These are phyloP conservation scores for Canis aureus DNA, from an alignment of 2,113 vertebrate genomes.

Conservation along the genomic window DNA sequence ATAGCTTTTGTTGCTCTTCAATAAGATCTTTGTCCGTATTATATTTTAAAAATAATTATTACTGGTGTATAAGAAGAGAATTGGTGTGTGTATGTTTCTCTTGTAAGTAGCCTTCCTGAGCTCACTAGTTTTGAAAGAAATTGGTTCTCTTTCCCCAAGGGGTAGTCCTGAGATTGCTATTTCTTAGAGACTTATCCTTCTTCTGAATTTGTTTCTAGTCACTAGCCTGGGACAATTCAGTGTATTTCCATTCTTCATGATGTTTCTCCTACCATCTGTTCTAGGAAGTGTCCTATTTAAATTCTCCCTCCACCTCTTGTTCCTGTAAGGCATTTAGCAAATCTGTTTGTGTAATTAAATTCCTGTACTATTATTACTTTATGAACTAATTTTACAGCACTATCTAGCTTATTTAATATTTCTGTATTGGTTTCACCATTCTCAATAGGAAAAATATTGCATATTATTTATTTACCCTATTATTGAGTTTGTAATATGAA, in stretches of 20 bases:
- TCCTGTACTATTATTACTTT: constrained; percentile 76
- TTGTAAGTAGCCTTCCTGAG: neutral
- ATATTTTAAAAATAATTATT: constrained; percentile 43
- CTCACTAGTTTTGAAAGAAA: neutral
- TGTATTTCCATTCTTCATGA: constrained; percentile 7
- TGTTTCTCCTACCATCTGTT: constrained; percentile 59
- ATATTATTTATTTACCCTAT: neutral
- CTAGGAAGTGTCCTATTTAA: constrained; percentile 78
- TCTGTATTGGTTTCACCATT: constrained; percentile 33
- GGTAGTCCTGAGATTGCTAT: neutral
- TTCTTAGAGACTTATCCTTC: constrained; percentile 5
- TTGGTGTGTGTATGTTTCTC: neutral
- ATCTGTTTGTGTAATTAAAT: constrained; percentile 81
- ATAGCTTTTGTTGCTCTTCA: neutral
- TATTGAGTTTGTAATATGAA: constrained; percentile 6
- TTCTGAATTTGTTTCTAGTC: constrained; percentile 48
- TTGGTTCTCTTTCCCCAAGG: neutral
- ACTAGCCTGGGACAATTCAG: neutral
- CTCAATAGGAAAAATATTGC: neutral
- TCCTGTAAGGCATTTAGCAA: constrained; percentile 77
- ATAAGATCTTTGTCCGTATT: constrained; percentile 16
- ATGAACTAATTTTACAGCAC: constrained; percentile 71
- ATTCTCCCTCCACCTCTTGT: constrained; percentile 61
- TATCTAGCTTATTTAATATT: constrained; percentile 70
- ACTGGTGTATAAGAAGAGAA: neutral